These are phyloP conservation scores for Heliocidaris tuberculata DNA, from an alignment of 35 echinoderm and acorn worm species.

Conservation along the genomic window DNA sequence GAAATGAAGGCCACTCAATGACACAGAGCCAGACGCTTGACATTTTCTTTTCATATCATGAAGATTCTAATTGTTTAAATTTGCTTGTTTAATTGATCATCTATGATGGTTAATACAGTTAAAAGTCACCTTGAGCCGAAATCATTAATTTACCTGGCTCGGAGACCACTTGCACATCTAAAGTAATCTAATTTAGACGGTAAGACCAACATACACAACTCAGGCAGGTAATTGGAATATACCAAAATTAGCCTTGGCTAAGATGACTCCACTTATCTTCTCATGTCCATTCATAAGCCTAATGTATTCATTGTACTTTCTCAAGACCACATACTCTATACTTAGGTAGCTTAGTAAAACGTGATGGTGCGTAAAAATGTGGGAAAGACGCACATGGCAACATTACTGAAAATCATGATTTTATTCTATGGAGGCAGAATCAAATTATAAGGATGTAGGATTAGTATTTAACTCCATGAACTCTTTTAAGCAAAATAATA, in stretches of 20 bases:
- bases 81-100: not conserved
- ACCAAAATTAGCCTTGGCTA: not conserved
- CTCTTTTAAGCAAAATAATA: no score
- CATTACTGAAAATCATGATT: no score
- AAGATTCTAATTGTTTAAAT: not conserved
- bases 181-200: not conserved
- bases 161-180: not conserved
- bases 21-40: not conserved
- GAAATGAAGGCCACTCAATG: not conserved
- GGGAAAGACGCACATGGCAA: no score
- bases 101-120: not conserved
- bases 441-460: no score
- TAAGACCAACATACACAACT: not conserved
- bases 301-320: not conserved
- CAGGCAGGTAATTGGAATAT: not conserved
- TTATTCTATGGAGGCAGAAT: no score
- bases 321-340: not conserved
- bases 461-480: no score
- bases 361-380: no score
- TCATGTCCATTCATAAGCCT: not conserved
- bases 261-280: not conserved
- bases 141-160: slow-evolving; percentile 17
- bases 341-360: no score
- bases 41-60: not conserved
- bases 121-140: not conserved